phyloP scores from a whole-genome alignment of 2,113 vertebrate species.

The Atlantisia rogersi region DNA sequence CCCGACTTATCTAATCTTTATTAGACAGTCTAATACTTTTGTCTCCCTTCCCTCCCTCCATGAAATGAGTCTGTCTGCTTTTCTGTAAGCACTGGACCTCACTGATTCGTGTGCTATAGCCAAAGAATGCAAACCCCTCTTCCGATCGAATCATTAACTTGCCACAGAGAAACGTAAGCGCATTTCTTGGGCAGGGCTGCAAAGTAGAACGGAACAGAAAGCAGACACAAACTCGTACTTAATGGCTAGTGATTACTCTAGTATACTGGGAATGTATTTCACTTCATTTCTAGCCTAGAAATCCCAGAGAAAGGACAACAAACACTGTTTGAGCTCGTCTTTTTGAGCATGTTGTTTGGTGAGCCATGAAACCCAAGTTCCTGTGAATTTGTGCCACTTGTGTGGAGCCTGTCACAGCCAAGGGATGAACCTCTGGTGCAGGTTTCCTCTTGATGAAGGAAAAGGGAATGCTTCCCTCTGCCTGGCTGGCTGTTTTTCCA shows the following conservation, averaged over 20 bases:
- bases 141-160: background rate
- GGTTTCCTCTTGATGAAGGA: background rate
- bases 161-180: slow-evolving; percentile 1
- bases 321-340: background rate
- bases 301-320: background rate
- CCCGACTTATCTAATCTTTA: slow-evolving; percentile 25
- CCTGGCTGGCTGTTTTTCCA: background rate
- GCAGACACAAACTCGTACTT: background rate
- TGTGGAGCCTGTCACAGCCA: background rate
- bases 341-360: background rate
- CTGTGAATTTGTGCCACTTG: background rate
- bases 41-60: background rate
- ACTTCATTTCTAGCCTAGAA: background rate
- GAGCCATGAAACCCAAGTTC: background rate
- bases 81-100: background rate
- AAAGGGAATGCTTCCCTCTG: background rate
- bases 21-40: slow-evolving; percentile 44
- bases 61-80: slow-evolving; percentile 43
- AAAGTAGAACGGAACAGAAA: slow-evolving; percentile 3
- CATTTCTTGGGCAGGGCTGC: slow-evolving; percentile 19
- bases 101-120: background rate
- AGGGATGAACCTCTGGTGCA: background rate
- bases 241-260: background rate
- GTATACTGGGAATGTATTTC: background rate
- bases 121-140: background rate